phyloP scores from a whole-genome alignment of 2,888 invertebrate genomes.

The Sepioteuthis lessoniana region DNA sequence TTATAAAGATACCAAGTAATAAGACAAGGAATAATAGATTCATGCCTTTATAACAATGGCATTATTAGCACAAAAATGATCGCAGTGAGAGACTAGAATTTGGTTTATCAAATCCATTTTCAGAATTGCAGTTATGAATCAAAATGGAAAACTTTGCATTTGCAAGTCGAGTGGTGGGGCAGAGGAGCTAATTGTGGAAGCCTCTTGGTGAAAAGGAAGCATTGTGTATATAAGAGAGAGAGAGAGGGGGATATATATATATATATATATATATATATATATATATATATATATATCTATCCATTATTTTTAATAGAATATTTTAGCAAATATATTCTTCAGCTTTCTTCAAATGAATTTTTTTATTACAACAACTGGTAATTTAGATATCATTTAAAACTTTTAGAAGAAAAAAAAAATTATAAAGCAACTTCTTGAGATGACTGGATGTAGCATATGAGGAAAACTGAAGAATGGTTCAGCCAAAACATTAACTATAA shows the following conservation, averaged over 20 bases:
- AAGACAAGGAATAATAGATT: not conserved
- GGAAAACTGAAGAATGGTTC: not conserved
- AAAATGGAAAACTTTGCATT: not conserved
- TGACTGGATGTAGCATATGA: not conserved
- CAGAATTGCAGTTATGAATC: not conserved
- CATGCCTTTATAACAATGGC: not conserved
- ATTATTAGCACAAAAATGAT: not conserved
- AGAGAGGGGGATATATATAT: too few species aligned
- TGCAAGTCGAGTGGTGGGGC: not conserved
- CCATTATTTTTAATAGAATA: too few species aligned
- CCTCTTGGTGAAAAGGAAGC: not conserved
- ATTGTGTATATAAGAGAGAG: too few species aligned
- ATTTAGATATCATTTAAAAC: too few species aligned
- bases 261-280: too few species aligned
- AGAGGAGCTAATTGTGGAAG: not conserved
- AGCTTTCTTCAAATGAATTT: too few species aligned
- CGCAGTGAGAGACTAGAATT: not conserved
- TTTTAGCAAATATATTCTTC: too few species aligned
- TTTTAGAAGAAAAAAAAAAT: not conserved
- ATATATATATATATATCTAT: too few species aligned
- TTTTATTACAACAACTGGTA: too few species aligned
- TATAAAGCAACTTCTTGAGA: not conserved
- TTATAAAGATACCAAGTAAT: not conserved
- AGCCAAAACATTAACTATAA: not conserved
- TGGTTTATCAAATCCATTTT: not conserved